These are phyloP conservation scores for Miniopterus natalensis DNA, from an alignment of 2,113 vertebrate species.

Conservation along the genomic window DNA sequence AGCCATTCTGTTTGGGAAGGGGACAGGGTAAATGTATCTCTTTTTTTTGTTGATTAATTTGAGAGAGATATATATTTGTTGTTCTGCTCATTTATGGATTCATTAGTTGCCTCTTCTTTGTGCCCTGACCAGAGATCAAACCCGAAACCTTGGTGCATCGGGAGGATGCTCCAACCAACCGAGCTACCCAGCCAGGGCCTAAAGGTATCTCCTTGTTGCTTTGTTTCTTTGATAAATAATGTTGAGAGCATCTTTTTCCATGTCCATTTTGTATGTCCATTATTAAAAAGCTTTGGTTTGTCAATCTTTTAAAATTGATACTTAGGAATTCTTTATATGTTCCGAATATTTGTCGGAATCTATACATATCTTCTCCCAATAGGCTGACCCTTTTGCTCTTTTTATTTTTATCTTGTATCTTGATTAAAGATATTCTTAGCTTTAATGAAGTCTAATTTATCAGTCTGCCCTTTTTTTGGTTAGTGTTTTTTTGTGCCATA, in stretches of 20 bases:
- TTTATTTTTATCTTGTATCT: conserved; percentile 39
- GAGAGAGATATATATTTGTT: too few species aligned
- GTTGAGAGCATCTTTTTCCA: neutral
- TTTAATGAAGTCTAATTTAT: neutral
- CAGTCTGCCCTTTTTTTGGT: neutral
- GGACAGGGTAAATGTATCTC: neutral
- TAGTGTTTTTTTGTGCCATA: neutral
- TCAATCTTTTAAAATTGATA: neutral
- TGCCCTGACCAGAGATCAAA: too few species aligned
- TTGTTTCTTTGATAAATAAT: neutral
- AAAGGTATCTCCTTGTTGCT: neutral
- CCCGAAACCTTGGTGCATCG: too few species aligned
- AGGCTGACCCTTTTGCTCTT: neutral
- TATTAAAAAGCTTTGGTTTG: neutral
- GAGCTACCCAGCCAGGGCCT: too few species aligned
- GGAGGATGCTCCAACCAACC: too few species aligned
- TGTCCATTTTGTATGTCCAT: neutral
- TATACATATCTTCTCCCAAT: neutral
- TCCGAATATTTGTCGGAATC: neutral
- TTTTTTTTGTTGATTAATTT: neutral
- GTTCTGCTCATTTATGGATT: too few species aligned
- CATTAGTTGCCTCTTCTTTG: too few species aligned
- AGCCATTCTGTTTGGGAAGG: neutral
- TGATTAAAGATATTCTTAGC: neutral
- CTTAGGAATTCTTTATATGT: neutral